Percentiles rank a stretch among this genome's conserved stretches.
phyloP scores from a whole-genome alignment of 2,888 invertebrate species.

The Sphinx pinastri region DNA sequence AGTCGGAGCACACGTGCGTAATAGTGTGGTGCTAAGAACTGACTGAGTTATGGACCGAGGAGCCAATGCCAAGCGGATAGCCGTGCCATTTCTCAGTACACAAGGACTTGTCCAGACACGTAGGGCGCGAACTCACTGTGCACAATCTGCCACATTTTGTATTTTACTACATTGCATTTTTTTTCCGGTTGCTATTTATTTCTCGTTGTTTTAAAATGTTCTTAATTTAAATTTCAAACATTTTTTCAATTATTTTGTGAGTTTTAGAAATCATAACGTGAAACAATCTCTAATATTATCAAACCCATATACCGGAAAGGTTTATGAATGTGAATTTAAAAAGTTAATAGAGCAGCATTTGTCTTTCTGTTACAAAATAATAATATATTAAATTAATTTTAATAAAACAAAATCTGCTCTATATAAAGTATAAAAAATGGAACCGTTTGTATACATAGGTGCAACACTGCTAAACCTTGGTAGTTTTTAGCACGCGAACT shows the following conservation, averaged over 20 bases:
- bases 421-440: not conserved
- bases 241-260: no score
- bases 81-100: constrained; percentile 39
- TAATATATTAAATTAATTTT: no score
- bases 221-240: no score
- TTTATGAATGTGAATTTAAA: no score
- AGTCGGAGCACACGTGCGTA: constrained; percentile 10
- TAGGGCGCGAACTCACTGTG: constrained; percentile 42
- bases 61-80: constrained; percentile 51
- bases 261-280: no score
- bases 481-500: constrained; percentile 13
- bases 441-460: not conserved
- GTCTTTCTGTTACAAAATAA: no score
- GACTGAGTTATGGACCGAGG: constrained; percentile 48
- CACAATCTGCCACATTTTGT: constrained; percentile 18
- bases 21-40: constrained; percentile 39
- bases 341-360: no score
- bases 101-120: constrained; percentile 40
- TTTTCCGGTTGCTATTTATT: no score
- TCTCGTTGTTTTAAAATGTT: no score
- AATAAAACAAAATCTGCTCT: not conserved
- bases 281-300: no score
- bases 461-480: constrained; percentile 5
- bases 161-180: not conserved
- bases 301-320: no score